phyloP scores from a whole-genome alignment of 2,888 invertebrate species.

The Enchytraeus crypticus region DNA sequence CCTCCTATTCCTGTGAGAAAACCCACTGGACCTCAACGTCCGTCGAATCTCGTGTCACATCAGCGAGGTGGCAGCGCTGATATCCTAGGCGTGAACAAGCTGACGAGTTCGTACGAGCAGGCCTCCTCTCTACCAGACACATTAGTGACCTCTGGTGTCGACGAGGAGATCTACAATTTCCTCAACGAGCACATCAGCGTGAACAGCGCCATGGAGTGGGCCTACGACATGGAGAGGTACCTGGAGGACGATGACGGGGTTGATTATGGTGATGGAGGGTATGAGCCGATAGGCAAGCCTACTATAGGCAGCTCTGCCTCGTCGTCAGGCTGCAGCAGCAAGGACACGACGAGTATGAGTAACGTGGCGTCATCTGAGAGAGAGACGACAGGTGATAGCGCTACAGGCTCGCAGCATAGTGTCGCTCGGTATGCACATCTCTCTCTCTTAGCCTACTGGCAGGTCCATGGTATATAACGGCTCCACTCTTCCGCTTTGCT shows the following conservation, averaged over 20 bases:
- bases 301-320: too few relatives aligned
- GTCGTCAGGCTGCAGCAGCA: too few relatives aligned
- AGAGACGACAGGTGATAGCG: too few relatives aligned
- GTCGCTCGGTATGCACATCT: too few relatives aligned
- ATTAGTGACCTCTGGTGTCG: not conserved
- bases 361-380: too few relatives aligned
- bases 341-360: too few relatives aligned
- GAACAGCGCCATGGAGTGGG: not conserved
- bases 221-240: not conserved
- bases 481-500: too few relatives aligned
- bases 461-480: too few relatives aligned
- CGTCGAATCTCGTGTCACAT: not conserved
- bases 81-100: not conserved
- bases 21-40: not conserved
- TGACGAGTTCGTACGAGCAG: not conserved
- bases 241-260: not conserved
- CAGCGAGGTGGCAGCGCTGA: not conserved
- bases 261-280: not conserved
- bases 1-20: conserved; percentile 1
- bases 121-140: not conserved
- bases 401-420: too few relatives aligned
- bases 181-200: conserved; percentile 1
- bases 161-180: not conserved
- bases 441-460: too few relatives aligned
- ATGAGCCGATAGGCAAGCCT: not conserved